These are phyloP conservation scores for Prionailurus viverrinus DNA, from an alignment of 2,113 vertebrate genomes.

Conservation along the genomic window DNA sequence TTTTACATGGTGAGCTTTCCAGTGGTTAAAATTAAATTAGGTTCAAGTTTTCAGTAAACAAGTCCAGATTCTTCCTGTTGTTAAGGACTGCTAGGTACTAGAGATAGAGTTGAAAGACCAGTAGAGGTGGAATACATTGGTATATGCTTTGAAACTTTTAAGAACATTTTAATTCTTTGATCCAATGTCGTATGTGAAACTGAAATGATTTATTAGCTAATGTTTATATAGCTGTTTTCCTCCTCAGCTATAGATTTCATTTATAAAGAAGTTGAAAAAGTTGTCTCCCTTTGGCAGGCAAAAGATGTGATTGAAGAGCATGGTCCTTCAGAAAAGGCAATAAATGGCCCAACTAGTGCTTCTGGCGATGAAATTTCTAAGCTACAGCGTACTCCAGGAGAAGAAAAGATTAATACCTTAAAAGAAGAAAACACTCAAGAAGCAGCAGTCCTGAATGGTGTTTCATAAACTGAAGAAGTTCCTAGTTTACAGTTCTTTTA, in stretches of 20 bases:
- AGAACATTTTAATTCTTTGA: conserved; percentile 48
- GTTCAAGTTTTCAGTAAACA: conserved; percentile 40
- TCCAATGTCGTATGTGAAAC: conserved; percentile 25
- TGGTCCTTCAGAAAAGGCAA: conserved; percentile 89
- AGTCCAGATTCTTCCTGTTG: neutral
- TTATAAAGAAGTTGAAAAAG: conserved; percentile 74
- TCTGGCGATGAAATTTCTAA: conserved; percentile 89
- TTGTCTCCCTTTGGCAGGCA: conserved; percentile 85
- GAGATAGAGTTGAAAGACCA: conserved; percentile 31
- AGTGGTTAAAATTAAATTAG: conserved; percentile 40
- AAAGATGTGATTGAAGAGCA: conserved; percentile 95
- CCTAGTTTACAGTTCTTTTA: conserved; percentile 93
- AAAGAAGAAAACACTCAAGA: conserved; percentile 91
- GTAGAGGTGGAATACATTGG: conserved; percentile 12
- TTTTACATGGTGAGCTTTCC: conserved; percentile 46
- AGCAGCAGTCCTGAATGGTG: conserved; percentile 94
- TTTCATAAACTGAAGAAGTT: conserved; percentile 94
- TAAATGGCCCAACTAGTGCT: conserved; percentile 91
- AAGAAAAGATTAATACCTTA: conserved; percentile 89
- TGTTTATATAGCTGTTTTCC: conserved; percentile 73
- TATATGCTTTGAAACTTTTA: conserved; percentile 44
- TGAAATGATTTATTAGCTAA: conserved; percentile 35
- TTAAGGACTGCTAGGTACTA: conserved; percentile 30
- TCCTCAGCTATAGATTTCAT: conserved; percentile 75
- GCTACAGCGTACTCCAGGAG: conserved; percentile 88